Conservation (phyloP, 2,113 vertebrate genomes). For the Petaurus breviceps region DNA sequence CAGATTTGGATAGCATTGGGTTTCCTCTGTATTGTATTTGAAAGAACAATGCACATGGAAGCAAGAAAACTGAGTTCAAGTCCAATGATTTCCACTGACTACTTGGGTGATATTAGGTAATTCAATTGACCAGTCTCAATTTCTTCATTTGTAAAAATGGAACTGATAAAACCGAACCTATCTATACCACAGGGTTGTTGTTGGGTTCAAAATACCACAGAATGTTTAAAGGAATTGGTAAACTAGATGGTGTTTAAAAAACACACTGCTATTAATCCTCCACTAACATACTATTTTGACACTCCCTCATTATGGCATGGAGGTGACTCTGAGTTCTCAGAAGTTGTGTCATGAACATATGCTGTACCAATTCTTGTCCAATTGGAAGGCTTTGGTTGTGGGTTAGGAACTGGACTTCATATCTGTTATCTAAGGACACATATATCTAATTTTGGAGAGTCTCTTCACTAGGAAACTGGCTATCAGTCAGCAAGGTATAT, state of each 20-base stretch:
- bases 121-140: neutral
- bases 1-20: constrained; percentile 47
- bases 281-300: neutral
- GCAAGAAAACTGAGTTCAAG: neutral
- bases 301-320: neutral
- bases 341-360: neutral
- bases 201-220: neutral
- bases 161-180: neutral
- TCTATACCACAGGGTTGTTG: neutral
- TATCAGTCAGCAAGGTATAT: neutral
- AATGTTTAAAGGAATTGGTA: neutral
- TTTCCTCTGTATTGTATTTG: constrained; percentile 23
- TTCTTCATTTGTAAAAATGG: neutral
- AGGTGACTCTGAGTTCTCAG: neutral
- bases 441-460: neutral
- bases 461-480: neutral
- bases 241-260: neutral
- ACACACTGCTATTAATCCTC: neutral
- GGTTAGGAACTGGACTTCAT: neutral
- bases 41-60: constrained; percentile 2
- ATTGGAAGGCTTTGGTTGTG: constrained; percentile 31
- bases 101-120: neutral
- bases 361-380: neutral
- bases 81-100: neutral
- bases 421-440: neutral